A percentile compares a stretch with the other conserved stretches of the same genome.
Conservation (phyloP, 2,797 vertebrate genomes). For the Anguilla pacifica region DNA sequence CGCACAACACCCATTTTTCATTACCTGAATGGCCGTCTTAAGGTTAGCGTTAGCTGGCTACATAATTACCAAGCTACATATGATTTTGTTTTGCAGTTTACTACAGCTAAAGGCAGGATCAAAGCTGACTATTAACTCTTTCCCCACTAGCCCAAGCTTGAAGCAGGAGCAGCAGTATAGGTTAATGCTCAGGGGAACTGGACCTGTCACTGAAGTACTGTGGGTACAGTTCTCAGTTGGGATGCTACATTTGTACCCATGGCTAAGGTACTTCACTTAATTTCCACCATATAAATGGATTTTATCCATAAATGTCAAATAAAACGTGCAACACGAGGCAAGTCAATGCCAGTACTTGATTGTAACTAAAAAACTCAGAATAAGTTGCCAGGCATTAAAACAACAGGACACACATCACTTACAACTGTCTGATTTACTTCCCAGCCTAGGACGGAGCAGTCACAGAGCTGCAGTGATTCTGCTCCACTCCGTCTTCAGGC, state of each 20-base stretch:
- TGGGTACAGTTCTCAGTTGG: neutral
- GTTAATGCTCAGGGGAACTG: neutral
- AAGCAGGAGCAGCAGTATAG: neutral
- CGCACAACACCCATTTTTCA: no score
- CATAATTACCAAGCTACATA: no score
- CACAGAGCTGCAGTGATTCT: neutral
- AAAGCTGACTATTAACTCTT: neutral
- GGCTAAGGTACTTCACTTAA: no score
- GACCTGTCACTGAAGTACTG: neutral
- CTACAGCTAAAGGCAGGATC: no score
- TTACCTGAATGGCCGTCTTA: no score
- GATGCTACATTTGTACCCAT: neutral
- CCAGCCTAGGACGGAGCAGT: neutral
- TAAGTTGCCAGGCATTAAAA: neutral
- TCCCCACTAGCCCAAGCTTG: neutral
- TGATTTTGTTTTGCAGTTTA: no score
- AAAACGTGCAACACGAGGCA: neutral
- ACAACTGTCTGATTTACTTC: neutral
- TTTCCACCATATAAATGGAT: no score
- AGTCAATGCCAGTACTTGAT: no score
- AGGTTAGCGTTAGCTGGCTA: no score
- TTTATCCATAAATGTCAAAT: neutral
- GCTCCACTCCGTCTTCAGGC: neutral
- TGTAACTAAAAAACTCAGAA: neutral
- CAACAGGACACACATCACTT: neutral